Conservation (phyloP, 2,888 invertebrate genomes). For the Tenthredo scrophulariae region DNA sequence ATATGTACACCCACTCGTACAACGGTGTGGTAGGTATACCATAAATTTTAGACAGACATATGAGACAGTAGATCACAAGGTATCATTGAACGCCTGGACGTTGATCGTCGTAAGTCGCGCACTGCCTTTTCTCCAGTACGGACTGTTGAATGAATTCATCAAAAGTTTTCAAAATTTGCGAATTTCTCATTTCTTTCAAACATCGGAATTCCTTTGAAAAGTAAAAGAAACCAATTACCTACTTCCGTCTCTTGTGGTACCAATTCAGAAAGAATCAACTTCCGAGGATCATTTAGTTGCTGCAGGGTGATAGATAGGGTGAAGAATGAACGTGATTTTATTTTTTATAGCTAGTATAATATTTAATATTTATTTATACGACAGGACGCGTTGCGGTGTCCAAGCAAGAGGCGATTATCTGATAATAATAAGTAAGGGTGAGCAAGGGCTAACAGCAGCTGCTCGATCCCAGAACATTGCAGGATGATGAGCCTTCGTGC, state of each 20-base stretch:
- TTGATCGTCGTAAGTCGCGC: conserved; percentile 38
- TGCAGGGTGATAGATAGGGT: neutral
- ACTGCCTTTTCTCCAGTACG: neutral
- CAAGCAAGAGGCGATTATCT: conserved; percentile 42
- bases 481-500: conserved; percentile 45
- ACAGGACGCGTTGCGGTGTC: conserved; percentile 27
- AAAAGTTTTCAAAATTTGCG: neutral
- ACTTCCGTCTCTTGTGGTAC: neutral
- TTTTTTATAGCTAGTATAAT: neutral
- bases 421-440: conserved; percentile 28
- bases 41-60: conserved; percentile 33
- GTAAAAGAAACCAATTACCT: neutral
- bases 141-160: conserved; percentile 2
- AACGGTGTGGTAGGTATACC: neutral
- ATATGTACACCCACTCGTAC: neutral
- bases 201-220: neutral
- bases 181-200: neutral
- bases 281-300: neutral
- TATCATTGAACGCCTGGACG: conserved; percentile 38
- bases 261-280: neutral
- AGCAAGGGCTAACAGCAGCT: conserved; percentile 45
- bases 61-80: conserved; percentile 19
- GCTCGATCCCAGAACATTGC: conserved; percentile 40
- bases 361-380: conserved; percentile 32
- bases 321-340: neutral